Base-by-base conservation (phyloP, 2,888 invertebrate species). In the Diadromus collaris region DNA sequence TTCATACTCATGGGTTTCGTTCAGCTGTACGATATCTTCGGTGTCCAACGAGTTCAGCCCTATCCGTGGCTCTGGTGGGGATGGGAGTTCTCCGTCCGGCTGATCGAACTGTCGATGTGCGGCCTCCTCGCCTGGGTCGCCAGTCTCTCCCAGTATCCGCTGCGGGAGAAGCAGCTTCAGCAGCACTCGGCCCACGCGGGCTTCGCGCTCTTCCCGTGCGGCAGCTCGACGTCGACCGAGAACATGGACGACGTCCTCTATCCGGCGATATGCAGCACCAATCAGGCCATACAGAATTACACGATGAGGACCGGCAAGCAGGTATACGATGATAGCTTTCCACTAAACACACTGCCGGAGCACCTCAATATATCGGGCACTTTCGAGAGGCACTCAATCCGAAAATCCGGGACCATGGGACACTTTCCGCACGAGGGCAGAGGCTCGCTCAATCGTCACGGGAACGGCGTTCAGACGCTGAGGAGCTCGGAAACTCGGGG, bases 11-110 rank as follows among this genome's bases (percentile, higher is more conserved):
- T 97, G 92, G 97, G 97, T 1, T 94, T 94, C 16, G 93, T 97
- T 32, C 97, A 97, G 88, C 94, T 97, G 29, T 97, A 97, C 89
- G 97, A 96, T 2, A 93, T 96, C 63, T 93, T 95, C 85, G 94
- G 93, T 63, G 94, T 95, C 68, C 91, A 88, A 81, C 88, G 88
- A 9, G 84, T 85, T 41, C 88, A 88, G 29, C 92, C 92, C 0
- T 91, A 92, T 78, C 91, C 93, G 80, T 98, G 98, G 98, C 93
- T 97, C 4, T 95, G 97, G 92, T 98, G 97, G 97, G 95, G 96
- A 24, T 97, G 96, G 91, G 97, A 98, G 88, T 95, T 97, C 87
- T 95, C 96, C 0, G 93, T 97, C 68, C 93, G 98, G 32, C 92
- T 97, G 6, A 93, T 97, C 69, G 98, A 98, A 91, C 94, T 98